Percentiles rank a stretch among this genome's conserved stretches.
phyloP scores from a whole-genome alignment of 2,888 invertebrate species.

The Drosophila recens region DNA sequence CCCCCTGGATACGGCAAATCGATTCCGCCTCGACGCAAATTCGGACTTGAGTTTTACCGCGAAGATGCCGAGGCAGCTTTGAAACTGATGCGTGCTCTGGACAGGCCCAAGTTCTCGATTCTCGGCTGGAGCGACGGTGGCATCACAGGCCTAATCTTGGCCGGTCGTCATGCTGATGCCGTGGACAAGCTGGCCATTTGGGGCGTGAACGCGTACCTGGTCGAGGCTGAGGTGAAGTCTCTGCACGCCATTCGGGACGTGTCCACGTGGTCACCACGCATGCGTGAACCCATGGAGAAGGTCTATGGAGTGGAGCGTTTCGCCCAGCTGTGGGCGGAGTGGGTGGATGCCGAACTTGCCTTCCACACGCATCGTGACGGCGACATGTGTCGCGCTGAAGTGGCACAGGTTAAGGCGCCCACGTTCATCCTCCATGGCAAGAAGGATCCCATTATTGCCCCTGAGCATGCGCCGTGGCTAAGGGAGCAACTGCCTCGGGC shows the following conservation, averaged over 20 bases:
- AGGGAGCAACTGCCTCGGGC: constrained; percentile 83
- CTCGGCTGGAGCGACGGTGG: constrained; percentile 97
- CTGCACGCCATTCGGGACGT: constrained; percentile 91
- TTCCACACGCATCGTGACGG: constrained; percentile 88
- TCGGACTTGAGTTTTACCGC: constrained; percentile 89
- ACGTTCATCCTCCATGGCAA: constrained; percentile 93
- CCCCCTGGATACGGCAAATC: constrained; percentile 95
- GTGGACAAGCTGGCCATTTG: constrained; percentile 91
- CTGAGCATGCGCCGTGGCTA: constrained; percentile 91
- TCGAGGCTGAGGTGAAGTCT: constrained; percentile 88
- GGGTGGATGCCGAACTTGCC: constrained; percentile 89
- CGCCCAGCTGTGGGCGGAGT: constrained; percentile 89
- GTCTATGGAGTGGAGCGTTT: constrained; percentile 91
- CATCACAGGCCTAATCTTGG: constrained; percentile 91
- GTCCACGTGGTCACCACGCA: constrained; percentile 91
- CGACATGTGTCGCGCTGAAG: constrained; percentile 89
- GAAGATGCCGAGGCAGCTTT: constrained; percentile 91
- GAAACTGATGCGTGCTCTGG: constrained; percentile 90
- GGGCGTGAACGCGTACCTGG: constrained; percentile 92
- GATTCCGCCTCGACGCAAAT: constrained; percentile 91
- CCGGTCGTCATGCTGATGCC: constrained; percentile 89
- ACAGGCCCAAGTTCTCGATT: constrained; percentile 89
- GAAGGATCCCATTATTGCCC: constrained; percentile 92
- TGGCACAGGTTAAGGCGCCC: constrained; percentile 90
- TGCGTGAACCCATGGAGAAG: constrained; percentile 90